A percentile compares a stretch with the other conserved stretches of the same genome.
Conservation (phyloP, 2,113 vertebrate species). For the Lynx canadensis region DNA sequence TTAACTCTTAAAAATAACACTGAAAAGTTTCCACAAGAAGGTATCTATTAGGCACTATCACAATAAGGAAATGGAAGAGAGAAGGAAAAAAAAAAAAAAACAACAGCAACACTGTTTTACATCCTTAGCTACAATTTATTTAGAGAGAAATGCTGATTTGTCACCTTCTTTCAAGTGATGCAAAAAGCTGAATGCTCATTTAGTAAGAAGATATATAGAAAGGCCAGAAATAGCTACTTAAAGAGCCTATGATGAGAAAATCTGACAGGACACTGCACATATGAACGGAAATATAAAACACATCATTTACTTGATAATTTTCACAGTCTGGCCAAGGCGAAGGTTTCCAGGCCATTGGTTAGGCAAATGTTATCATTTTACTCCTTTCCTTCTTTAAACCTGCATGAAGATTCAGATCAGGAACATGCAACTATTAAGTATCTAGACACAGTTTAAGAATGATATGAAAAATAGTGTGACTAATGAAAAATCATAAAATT, state of each 20-base stretch:
- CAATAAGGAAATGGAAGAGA: background rate
- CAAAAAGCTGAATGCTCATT: conserved; percentile 21
- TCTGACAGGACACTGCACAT: conserved; percentile 34
- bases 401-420: background rate
- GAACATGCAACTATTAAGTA: background rate
- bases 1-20: background rate
- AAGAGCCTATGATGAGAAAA: conserved; percentile 30
- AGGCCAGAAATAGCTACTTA: conserved; percentile 59
- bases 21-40: background rate
- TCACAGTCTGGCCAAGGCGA: conserved; percentile 62
- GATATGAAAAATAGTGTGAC: background rate
- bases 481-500: background rate
- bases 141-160: conserved; percentile 55
- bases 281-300: conserved; percentile 67
- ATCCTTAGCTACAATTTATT: conserved; percentile 59
- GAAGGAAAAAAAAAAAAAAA: background rate
- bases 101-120: background rate
- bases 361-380: conserved; percentile 76
- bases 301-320: conserved; percentile 63
- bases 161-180: conserved; percentile 54
- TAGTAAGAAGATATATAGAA: conserved; percentile 6
- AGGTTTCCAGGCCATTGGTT: conserved; percentile 74
- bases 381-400: conserved; percentile 64
- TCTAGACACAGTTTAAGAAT: background rate
- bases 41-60: background rate